Conservation (phyloP, 2,888 invertebrate genomes). For the Esperia sulphurella region DNA sequence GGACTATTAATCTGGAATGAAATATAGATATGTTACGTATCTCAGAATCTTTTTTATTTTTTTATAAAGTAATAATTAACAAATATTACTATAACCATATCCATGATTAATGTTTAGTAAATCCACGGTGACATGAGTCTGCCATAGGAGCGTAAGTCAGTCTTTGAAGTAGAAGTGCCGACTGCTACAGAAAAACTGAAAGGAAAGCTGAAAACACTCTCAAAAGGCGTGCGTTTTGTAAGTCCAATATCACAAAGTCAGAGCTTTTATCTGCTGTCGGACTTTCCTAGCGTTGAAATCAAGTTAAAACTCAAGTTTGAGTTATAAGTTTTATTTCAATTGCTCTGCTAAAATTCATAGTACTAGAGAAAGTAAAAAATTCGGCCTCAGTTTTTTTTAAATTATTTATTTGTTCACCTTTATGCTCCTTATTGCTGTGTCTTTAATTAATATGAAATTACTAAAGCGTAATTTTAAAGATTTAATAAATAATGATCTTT, state of each 20-base stretch:
- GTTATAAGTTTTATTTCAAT: not conserved
- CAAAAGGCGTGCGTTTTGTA: constrained; percentile 29
- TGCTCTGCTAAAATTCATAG: no score
- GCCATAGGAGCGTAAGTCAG: constrained; percentile 33
- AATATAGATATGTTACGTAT: no score
- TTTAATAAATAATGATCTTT: no score
- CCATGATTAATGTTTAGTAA: constrained; percentile 1
- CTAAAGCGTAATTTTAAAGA: no score
- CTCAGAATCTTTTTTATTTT: no score
- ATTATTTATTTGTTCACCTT: no score
- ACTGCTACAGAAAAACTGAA: constrained; percentile 30
- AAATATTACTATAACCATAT: constrained; percentile 5
- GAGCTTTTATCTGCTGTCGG: not conserved
- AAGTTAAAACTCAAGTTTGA: constrained; percentile 4
- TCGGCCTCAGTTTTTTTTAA: no score
- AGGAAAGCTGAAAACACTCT: constrained; percentile 26
- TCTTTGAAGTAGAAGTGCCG: constrained; percentile 40
- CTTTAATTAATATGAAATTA: no score
- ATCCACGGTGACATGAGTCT: constrained; percentile 16
- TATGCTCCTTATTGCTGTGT: no score
- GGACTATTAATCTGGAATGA: no score
- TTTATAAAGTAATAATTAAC: no score
- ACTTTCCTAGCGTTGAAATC: constrained; percentile 1
- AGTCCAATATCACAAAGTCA: constrained; percentile 22
- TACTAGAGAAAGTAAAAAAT: no score